These are phyloP conservation scores for Meloidogyne floridensis DNA, from an alignment of 1,140 invertebrate genomes.

Conservation along the genomic window DNA sequence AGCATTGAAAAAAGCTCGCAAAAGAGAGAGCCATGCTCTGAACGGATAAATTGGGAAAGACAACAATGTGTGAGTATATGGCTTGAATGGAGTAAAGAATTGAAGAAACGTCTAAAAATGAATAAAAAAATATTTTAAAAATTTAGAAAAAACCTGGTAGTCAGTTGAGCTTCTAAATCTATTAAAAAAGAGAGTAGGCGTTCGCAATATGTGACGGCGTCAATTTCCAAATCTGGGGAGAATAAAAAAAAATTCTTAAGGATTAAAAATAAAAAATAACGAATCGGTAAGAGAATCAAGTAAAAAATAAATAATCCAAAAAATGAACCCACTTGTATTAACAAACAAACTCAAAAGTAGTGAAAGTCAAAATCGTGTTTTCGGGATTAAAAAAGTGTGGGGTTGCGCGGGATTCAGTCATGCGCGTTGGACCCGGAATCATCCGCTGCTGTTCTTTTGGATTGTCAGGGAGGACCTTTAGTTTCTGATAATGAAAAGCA, in stretches of 20 bases:
- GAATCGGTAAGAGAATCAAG: too few species aligned
- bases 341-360: too few species aligned
- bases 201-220: constrained; percentile 84
- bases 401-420: too few species aligned
- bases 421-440: too few species aligned
- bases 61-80: constrained; percentile 88
- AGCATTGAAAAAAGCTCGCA: constrained; percentile 83
- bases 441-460: too few species aligned
- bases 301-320: too few species aligned
- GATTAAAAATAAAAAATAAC: constrained; percentile 12
- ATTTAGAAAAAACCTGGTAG: constrained; percentile 75
- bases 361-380: too few species aligned
- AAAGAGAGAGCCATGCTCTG: constrained; percentile 86
- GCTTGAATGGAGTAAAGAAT: constrained; percentile 89
- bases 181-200: constrained; percentile 92
- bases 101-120: constrained; percentile 78
- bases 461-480: too few species aligned
- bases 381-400: too few species aligned
- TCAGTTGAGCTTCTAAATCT: constrained; percentile 89
- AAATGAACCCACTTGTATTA: too few species aligned
- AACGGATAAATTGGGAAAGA: constrained; percentile 71
- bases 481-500: too few species aligned
- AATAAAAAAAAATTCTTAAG: constrained; percentile 31
- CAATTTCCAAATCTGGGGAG: constrained; percentile 67
- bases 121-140: not conserved